A percentile compares a stretch with the other conserved stretches of the same genome.
Conservation (phyloP, 1,140 invertebrate species). For the Metopolophium dirhodum region DNA sequence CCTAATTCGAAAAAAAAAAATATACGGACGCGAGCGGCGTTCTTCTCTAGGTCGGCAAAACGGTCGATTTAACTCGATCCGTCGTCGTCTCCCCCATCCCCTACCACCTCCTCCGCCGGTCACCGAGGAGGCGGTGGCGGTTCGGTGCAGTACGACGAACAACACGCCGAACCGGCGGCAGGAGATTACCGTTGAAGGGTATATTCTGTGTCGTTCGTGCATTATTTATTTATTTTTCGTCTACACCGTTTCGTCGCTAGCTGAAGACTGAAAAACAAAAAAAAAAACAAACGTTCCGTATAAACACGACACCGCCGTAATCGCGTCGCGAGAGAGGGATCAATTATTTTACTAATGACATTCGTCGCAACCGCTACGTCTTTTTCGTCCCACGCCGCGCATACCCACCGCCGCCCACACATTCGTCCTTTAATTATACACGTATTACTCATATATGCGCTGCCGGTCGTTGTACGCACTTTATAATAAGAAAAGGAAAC, state of each 20-base stretch:
- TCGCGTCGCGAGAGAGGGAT: not conserved
- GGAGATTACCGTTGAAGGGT: not conserved
- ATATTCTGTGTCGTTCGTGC: not conserved
- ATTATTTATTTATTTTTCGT: not conserved
- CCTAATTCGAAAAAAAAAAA: not conserved
- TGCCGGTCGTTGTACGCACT: not conserved
- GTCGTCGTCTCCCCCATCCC: too few relatives aligned
- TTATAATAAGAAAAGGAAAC: not conserved
- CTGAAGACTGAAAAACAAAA: not conserved
- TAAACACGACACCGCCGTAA: constrained; percentile 1
- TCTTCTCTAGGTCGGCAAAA: not conserved
- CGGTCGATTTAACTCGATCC: constrained; percentile 39
- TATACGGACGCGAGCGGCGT: not conserved
- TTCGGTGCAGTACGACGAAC: not conserved
- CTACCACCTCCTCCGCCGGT: not conserved
- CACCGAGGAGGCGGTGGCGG: not conserved
- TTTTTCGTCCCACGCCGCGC: too few relatives aligned
- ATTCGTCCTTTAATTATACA: not conserved
- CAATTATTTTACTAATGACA: constrained; percentile 38
- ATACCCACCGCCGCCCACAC: too few relatives aligned
- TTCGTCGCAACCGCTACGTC: not conserved
- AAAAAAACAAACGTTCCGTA: not conserved
- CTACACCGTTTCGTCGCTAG: not conserved
- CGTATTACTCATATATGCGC: not conserved
- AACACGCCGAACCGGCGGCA: not conserved